phyloP scores from a whole-genome alignment of 2,888 invertebrate species.

The Acanthacorydalis orientalis region DNA sequence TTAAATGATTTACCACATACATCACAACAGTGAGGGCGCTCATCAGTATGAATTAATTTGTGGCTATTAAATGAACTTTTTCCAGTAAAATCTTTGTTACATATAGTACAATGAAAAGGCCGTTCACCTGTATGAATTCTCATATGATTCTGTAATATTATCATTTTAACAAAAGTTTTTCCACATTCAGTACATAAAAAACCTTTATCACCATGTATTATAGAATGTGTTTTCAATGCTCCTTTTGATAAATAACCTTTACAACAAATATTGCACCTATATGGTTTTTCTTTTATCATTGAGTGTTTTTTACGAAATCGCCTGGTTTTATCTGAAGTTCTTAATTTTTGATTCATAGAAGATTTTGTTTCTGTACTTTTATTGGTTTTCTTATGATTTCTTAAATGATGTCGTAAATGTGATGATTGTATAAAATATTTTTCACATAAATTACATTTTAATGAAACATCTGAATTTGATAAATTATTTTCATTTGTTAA shows the following conservation, averaged over 20 bases:
- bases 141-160: too few species aligned
- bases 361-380: too few species aligned
- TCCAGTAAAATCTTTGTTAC: background rate
- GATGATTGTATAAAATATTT: background rate
- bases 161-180: constrained; percentile 3
- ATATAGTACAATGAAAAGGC: too few species aligned
- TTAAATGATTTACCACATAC: background rate
- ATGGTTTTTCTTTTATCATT: constrained; percentile 2
- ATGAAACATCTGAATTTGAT: too few species aligned
- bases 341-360: too few species aligned
- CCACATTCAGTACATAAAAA: constrained; percentile 11
- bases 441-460: background rate
- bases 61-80: background rate
- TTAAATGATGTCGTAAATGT: constrained; percentile 1
- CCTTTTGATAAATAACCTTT: background rate
- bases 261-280: background rate
- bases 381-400: background rate
- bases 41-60: background rate
- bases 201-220: constrained; percentile 9
- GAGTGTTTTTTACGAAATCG: too few species aligned
- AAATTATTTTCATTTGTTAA: too few species aligned
- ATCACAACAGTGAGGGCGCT: background rate
- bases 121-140: too few species aligned
- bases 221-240: constrained; percentile 5
- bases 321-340: too few species aligned